Conservation (phyloP, 1,140 invertebrate genomes). For the Zeugodacus cucurbitae region DNA sequence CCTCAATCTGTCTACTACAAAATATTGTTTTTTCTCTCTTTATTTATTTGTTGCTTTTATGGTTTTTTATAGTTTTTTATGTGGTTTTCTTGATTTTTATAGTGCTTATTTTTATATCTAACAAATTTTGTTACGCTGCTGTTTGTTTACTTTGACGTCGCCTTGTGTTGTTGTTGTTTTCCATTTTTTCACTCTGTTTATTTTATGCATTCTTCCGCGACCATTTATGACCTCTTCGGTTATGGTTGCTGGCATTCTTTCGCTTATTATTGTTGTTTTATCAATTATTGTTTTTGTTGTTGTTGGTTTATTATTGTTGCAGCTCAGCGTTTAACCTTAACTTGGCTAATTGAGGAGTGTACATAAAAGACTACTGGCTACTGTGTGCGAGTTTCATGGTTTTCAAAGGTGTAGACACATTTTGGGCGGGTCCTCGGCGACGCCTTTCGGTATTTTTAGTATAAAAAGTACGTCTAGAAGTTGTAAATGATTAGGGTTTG, state of each 20-base stretch:
- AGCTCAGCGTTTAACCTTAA: background rate
- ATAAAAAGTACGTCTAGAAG: background rate
- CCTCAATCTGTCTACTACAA: constrained; percentile 41
- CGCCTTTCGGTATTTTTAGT: background rate
- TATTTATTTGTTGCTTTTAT: background rate
- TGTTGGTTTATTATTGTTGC: background rate
- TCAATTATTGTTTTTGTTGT: background rate
- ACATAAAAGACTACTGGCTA: constrained; percentile 20
- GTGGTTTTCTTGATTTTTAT: constrained; percentile 25
- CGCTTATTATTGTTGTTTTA: background rate
- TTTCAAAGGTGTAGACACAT: background rate
- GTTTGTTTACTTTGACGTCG: constrained; percentile 9
- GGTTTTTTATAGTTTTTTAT: background rate
- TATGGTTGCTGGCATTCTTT: constrained; percentile 16
- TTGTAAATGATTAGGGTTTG: too few species aligned
- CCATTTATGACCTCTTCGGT: constrained; percentile 25
- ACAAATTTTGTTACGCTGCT: constrained; percentile 32
- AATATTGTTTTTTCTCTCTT: constrained; percentile 21
- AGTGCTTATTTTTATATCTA: constrained; percentile 18
- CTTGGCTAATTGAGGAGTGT: constrained; percentile 23
- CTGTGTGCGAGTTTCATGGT: background rate
- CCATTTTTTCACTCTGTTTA: background rate
- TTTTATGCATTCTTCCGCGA: constrained; percentile 15
- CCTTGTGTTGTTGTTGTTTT: background rate
- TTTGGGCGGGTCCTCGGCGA: background rate